Evolutionary conservation across 2,888 invertebrate genomes (phyloP).

Genomic region (Athalia cordata): DNA sequence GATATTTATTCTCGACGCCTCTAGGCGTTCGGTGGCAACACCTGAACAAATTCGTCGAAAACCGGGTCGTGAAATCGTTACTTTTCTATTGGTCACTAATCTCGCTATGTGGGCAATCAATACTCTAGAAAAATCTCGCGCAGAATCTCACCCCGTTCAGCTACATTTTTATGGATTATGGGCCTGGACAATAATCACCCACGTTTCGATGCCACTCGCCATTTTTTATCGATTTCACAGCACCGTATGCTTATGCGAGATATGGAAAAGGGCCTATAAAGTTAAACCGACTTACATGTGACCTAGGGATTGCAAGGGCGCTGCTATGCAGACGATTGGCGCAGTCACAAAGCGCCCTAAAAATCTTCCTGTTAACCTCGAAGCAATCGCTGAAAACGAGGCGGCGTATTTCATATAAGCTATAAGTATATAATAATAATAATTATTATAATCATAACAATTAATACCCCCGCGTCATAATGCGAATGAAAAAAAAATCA

Average conservation of each 20-base stretch:
- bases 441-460: too few relatives aligned
- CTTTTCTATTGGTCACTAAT: slow-evolving; percentile 92
- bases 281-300: slow-evolving; percentile 92
- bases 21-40: slow-evolving; percentile 87
- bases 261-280: slow-evolving; percentile 97
- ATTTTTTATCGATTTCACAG: slow-evolving; percentile 97
- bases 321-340: slow-evolving; percentile 44
- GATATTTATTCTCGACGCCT: slow-evolving; percentile 93
- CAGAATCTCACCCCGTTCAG: slow-evolving; percentile 94
- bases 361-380: slow-evolving; percentile 63
- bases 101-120: slow-evolving; percentile 96
- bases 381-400: slow-evolving; percentile 68
- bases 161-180: slow-evolving; percentile 93
- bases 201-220: slow-evolving; percentile 93
- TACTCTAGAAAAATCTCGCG: slow-evolving; percentile 92
- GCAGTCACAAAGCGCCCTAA: slow-evolving; percentile 59
- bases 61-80: slow-evolving; percentile 94
- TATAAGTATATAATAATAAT: background rate
- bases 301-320: slow-evolving; percentile 60
- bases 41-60: slow-evolving; percentile 89
- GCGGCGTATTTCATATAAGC: slow-evolving; percentile 65
- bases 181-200: slow-evolving; percentile 97
- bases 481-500: too few relatives aligned
- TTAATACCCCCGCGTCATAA: too few relatives aligned
- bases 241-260: slow-evolving; percentile 95